A percentile compares a stretch with the other conserved stretches of the same genome.
phyloP scores from a whole-genome alignment of 2,888 invertebrate genomes.

The Perizoma flavofasciatum region DNA sequence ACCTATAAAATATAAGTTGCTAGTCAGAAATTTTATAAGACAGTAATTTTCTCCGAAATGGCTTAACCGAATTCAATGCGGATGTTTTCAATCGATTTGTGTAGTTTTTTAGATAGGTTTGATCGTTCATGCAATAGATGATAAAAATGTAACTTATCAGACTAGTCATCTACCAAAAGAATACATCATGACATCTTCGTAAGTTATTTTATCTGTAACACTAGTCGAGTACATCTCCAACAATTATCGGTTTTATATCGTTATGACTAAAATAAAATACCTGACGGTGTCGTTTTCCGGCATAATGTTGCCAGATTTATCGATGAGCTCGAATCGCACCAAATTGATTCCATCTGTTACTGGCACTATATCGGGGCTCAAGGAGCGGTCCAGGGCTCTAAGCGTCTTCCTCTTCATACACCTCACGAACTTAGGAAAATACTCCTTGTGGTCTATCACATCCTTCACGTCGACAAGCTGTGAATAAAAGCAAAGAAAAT shows the following conservation, averaged over 20 bases:
- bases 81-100: too few species aligned
- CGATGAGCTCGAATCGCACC: slow-evolving; percentile 79
- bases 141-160: too few species aligned
- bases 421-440: slow-evolving; percentile 74
- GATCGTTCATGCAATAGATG: too few species aligned
- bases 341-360: slow-evolving; percentile 86
- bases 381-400: slow-evolving; percentile 84
- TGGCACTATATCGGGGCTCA: slow-evolving; percentile 85
- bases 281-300: slow-evolving; percentile 66
- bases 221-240: slow-evolving; percentile 62
- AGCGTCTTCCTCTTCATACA: slow-evolving; percentile 83
- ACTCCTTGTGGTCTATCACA: slow-evolving; percentile 74
- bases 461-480: slow-evolving; percentile 74
- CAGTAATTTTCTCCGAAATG: too few species aligned
- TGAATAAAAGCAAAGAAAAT: slow-evolving; percentile 5
- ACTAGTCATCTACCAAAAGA: too few species aligned
- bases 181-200: too few species aligned
- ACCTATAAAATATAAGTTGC: too few species aligned
- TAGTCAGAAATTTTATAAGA: too few species aligned
- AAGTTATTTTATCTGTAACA: too few species aligned
- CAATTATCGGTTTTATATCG: slow-evolving; percentile 85
- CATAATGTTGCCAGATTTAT: slow-evolving; percentile 68
- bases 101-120: too few species aligned
- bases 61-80: too few species aligned
- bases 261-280: slow-evolving; percentile 42